Evolutionary conservation across 2,888 invertebrate genomes (phyloP).

Genomic region (Diaperis boleti): DNA sequence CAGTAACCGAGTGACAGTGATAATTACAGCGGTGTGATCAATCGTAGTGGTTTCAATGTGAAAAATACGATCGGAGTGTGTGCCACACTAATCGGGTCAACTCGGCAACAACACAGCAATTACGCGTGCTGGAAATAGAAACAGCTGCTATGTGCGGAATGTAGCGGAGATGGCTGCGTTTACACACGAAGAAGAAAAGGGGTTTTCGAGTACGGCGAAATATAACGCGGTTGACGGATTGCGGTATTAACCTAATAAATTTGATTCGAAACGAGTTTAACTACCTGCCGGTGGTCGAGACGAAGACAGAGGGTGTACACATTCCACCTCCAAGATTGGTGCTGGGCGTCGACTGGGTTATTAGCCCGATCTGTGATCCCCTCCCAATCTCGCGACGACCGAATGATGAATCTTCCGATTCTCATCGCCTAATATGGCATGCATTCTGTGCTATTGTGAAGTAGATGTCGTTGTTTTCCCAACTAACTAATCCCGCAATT

Average conservation of each 20-base stretch:
- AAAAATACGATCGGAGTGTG: constrained; percentile 11
- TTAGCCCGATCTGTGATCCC: constrained; percentile 3
- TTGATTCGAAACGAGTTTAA: not conserved
- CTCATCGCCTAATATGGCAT: constrained; percentile 56
- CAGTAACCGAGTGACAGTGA: constrained; percentile 21
- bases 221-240: not conserved
- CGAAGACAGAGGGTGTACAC: constrained; percentile 4
- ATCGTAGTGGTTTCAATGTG: not conserved
- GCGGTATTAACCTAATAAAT: not conserved
- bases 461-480: constrained; percentile 49
- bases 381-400: not conserved
- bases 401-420: constrained; percentile 50
- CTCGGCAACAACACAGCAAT: constrained; percentile 11
- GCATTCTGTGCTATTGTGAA: constrained; percentile 49
- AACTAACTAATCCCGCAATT: constrained; percentile 7
- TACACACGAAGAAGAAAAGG: not conserved
- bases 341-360: constrained; percentile 39
- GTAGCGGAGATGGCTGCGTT: not conserved
- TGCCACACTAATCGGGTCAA: constrained; percentile 12
- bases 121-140: constrained; percentile 6
- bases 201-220: not conserved
- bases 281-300: not conserved
- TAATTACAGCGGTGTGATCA: constrained; percentile 4
- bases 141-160: not conserved
- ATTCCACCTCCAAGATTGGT: constrained; percentile 12